Conservation (phyloP, 2,113 vertebrate genomes). For the Lepus americanus region DNA sequence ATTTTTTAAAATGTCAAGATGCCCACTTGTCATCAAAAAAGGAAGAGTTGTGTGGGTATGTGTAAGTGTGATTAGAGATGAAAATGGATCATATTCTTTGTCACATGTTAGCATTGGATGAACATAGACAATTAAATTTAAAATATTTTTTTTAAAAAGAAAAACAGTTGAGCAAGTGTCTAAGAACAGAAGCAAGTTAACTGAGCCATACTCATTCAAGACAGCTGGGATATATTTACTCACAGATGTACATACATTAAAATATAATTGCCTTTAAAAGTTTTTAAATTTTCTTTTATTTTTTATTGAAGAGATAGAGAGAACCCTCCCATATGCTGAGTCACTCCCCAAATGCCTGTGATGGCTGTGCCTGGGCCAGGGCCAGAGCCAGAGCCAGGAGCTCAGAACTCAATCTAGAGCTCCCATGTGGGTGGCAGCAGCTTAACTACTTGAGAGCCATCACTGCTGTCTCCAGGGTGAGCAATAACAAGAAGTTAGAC, state of each 20-base stretch:
- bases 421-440: too few relatives aligned
- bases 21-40: background rate
- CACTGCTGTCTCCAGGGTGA: too few relatives aligned
- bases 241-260: background rate
- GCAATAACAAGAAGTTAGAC: too few relatives aligned
- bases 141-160: conserved; percentile 2
- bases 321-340: too few relatives aligned
- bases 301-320: too few relatives aligned
- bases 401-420: too few relatives aligned
- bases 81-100: background rate
- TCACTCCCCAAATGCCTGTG: too few relatives aligned
- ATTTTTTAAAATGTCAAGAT: conserved; percentile 5
- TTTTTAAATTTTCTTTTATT: too few relatives aligned
- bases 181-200: background rate
- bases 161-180: background rate
- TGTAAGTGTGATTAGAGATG: background rate
- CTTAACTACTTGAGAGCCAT: too few relatives aligned
- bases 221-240: background rate
- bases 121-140: conserved; percentile 38
- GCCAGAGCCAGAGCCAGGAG: too few relatives aligned
- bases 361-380: too few relatives aligned
- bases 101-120: conserved; percentile 13
- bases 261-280: background rate
- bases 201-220: background rate
- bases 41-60: background rate